Conservation (phyloP, 2,113 vertebrate genomes). For the Dasyornis broadbenti region DNA sequence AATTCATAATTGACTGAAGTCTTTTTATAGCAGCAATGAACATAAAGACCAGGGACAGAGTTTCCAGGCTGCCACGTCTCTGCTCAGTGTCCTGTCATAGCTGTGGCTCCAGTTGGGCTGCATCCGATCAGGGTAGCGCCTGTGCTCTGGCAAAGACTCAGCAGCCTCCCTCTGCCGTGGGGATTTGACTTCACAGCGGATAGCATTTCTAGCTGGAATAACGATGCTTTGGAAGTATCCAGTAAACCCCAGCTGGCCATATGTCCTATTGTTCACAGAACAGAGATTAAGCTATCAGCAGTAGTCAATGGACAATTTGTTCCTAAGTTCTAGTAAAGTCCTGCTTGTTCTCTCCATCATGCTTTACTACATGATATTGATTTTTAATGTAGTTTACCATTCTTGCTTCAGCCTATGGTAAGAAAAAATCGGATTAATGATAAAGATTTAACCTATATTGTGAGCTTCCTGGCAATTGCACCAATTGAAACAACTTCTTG, state of each 20-base stretch:
- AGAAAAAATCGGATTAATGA: background rate
- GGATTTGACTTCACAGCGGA: background rate
- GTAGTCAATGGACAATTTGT: background rate
- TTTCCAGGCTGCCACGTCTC: conserved; percentile 24
- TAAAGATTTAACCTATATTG: background rate
- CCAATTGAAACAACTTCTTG: background rate
- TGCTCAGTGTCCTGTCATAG: background rate
- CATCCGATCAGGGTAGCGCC: background rate
- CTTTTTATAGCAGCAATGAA: conserved; percentile 56
- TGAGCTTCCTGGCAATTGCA: background rate
- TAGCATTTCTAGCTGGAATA: conserved; percentile 23
- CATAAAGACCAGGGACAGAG: conserved; percentile 32
- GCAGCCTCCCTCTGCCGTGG: background rate
- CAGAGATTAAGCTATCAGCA: background rate
- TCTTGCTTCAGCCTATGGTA: background rate
- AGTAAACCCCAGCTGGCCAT: background rate
- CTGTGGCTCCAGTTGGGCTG: conserved; percentile 39
- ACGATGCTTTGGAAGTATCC: background rate
- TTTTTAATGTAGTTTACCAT: background rate
- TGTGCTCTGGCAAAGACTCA: background rate
- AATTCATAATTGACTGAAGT: conserved; percentile 45
- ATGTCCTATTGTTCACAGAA: background rate
- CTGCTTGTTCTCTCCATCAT: background rate
- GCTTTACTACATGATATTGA: background rate
- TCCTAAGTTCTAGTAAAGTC: background rate